A percentile compares a stretch with the other conserved stretches of the same genome.
Evolutionary conservation across 2,113 vertebrate species (phyloP).

Genomic region (Symphodus melops): DNA sequence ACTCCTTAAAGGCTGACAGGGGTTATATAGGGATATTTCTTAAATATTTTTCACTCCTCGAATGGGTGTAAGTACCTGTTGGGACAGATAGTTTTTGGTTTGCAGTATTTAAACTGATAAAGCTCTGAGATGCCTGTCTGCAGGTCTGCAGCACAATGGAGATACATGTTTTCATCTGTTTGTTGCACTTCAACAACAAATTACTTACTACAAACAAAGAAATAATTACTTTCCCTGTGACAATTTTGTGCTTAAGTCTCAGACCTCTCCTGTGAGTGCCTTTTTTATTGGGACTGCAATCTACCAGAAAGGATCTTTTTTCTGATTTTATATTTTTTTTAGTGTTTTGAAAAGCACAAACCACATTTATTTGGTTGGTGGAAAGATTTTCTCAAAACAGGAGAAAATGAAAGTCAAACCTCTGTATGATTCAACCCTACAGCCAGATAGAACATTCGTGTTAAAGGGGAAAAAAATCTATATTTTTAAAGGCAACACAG

Average conservation of each 20-base stretch:
- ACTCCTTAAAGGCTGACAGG: too few species aligned
- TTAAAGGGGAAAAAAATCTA: not conserved
- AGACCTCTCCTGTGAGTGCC: not conserved
- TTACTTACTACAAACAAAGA: not conserved
- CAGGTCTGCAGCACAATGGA: not conserved
- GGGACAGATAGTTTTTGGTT: not conserved
- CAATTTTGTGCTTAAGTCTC: not conserved
- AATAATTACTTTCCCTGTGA: not conserved
- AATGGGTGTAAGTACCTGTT: not conserved
- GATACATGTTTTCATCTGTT: slow-evolving; percentile 7
- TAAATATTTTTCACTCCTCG: not conserved
- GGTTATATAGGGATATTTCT: too few species aligned
- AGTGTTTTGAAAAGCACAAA: not conserved
- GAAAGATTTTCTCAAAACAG: slow-evolving; percentile 3
- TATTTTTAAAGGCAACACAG: not conserved
- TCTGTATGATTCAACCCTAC: not conserved
- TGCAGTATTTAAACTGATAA: not conserved
- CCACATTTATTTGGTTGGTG: not conserved
- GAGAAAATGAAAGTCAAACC: slow-evolving; percentile 9
- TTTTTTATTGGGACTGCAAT: not conserved
- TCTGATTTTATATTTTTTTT: not conserved
- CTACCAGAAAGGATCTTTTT: not conserved
- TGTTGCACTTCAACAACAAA: not conserved
- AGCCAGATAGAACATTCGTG: not conserved
- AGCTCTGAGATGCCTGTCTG: not conserved